These are phyloP conservation scores for Chrysochloris asiatica DNA, from an alignment of 2,113 vertebrate species.

Conservation along the genomic window DNA sequence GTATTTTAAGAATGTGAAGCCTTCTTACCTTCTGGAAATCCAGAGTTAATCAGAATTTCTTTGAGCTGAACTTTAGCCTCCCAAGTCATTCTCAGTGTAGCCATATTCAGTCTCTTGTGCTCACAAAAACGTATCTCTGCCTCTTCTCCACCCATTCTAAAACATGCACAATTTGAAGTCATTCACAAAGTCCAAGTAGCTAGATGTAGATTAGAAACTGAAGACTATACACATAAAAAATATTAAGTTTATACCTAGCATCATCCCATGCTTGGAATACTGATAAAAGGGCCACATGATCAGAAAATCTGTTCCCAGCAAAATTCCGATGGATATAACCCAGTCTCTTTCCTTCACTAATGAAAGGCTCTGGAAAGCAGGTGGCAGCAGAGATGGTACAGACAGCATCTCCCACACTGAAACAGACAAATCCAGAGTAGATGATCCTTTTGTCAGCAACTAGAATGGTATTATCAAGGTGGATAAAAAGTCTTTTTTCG, in stretches of 20 bases:
- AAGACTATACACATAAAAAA: neutral
- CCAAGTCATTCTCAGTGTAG: slow-evolving; percentile 98
- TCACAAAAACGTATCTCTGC: slow-evolving; percentile 95
- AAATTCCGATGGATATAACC: slow-evolving; percentile 96
- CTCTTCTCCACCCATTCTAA: slow-evolving; percentile 94
- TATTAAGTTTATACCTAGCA: slow-evolving; percentile 87
- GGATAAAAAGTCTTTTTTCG: neutral
- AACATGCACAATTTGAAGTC: neutral
- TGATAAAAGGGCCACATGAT: slow-evolving; percentile 94
- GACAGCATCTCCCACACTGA: slow-evolving; percentile 94
- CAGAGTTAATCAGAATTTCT: slow-evolving; percentile 93
- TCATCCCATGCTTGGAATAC: slow-evolving; percentile 99
- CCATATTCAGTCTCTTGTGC: slow-evolving; percentile 96
- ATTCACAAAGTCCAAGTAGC: neutral
- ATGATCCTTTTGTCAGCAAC: neutral
- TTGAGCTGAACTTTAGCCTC: slow-evolving; percentile 99
- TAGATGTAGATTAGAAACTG: neutral
- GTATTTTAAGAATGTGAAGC: neutral
- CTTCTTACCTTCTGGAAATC: slow-evolving; percentile 96
- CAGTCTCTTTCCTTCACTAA: slow-evolving; percentile 94
- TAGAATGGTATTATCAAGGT: neutral
- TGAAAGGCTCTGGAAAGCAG: slow-evolving; percentile 96
- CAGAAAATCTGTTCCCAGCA: slow-evolving; percentile 93
- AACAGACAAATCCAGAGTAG: slow-evolving; percentile 38
- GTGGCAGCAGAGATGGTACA: slow-evolving; percentile 96